A percentile compares a stretch with the other conserved stretches of the same genome.
Evolutionary conservation across 2,888 invertebrate species (phyloP).

Genomic region (Limnephilus marmoratus): DNA sequence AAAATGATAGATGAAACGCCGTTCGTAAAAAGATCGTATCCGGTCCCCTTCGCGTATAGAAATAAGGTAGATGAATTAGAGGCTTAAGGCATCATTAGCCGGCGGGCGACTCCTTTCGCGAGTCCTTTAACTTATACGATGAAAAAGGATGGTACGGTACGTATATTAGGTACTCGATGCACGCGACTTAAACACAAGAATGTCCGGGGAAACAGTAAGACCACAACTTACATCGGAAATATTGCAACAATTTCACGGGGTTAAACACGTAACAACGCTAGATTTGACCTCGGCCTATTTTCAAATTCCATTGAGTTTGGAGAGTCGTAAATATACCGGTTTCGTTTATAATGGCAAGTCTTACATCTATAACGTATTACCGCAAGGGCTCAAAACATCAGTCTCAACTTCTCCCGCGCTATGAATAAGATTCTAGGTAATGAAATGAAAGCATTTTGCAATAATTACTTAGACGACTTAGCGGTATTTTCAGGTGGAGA

Average conservation of each 20-base stretch:
- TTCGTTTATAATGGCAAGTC: no score
- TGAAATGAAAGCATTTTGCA: no score
- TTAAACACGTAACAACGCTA: slow-evolving; percentile 56
- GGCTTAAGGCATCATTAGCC: slow-evolving; percentile 67
- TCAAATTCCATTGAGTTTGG: no score
- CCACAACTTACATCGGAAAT: slow-evolving; percentile 65
- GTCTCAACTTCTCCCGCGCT: no score
- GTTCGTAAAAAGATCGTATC: slow-evolving; percentile 74
- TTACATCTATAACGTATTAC: no score
- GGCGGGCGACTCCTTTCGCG: slow-evolving; percentile 67
- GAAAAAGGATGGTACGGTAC: slow-evolving; percentile 67
- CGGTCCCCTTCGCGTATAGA: slow-evolving; percentile 67
- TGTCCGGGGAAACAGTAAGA: slow-evolving; percentile 68
- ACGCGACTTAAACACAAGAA: no score
- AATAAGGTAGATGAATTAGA: slow-evolving; percentile 67
- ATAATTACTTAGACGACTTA: no score
- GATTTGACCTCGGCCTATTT: no score
- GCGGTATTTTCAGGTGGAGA: no score
- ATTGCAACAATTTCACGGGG: slow-evolving; percentile 66
- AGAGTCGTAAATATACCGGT: no score
- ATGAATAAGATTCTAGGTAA: no score
- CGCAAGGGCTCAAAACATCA: no score
- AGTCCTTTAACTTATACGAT: slow-evolving; percentile 68
- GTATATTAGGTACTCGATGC: background rate
- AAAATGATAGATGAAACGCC: slow-evolving; percentile 68